These are phyloP conservation scores for Dicaeum eximium DNA, from an alignment of 2,113 vertebrate genomes.

Conservation along the genomic window DNA sequence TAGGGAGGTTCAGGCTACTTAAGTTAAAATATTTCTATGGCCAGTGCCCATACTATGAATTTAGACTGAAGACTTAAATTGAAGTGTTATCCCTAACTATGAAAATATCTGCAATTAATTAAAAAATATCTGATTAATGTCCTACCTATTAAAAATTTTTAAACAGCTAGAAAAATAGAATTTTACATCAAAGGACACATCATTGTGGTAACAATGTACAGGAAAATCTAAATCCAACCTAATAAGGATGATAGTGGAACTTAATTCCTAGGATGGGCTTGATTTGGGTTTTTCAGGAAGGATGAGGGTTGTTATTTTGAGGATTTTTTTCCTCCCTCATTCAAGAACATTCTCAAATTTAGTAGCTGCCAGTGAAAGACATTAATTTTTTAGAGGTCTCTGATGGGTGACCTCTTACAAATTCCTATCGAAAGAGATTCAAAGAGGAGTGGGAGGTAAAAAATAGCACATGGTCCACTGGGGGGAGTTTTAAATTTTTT, in stretches of 20 bases:
- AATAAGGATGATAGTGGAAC: not conserved
- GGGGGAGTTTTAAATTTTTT: not conserved
- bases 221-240: not conserved
- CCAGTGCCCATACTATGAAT: not conserved
- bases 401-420: slow-evolving; percentile 7
- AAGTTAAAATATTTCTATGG: not conserved
- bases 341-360: not conserved
- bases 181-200: not conserved
- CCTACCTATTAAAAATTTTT: not conserved
- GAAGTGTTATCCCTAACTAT: slow-evolving; percentile 43
- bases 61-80: slow-evolving; percentile 54
- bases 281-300: not conserved
- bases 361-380: not conserved
- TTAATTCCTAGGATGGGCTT: not conserved
- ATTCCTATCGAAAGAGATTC: not conserved
- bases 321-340: not conserved
- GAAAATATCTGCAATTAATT: slow-evolving; percentile 7
- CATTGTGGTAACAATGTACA: not conserved
- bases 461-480: not conserved
- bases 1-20: not conserved
- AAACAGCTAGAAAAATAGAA: slow-evolving; percentile 29
- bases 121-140: not conserved
- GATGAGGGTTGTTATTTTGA: not conserved
- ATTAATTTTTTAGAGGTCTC: slow-evolving; percentile 44
- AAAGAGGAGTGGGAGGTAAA: not conserved